Base-by-base conservation (phyloP, 2,797 vertebrate species). In the Mormyrus hasselquistii region DNA sequence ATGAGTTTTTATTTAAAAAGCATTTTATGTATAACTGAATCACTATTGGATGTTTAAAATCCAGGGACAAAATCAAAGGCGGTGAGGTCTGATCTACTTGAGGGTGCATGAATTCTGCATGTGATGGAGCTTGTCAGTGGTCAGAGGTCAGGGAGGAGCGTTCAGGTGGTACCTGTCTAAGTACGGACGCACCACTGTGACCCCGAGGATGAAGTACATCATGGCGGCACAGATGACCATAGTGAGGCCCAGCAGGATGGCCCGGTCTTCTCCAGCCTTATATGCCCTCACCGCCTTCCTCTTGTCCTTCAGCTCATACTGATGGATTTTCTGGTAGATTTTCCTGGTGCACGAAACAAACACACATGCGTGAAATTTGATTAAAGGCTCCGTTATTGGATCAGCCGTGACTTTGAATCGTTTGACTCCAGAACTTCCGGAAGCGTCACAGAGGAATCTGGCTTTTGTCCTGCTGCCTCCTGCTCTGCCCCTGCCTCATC, bases 151-250 rank as follows among this genome's bases (percentile, higher is more conserved):
- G 86, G 29, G 19, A 34, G 25, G 52, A 53, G 84, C 12, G 1
- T 38, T 12, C 9, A 14, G 3, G 57, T 73, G 22, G 41, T 97
- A 99, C 98, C 98, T 99, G 92, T 98, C 98, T 93, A 97, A 96
- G 92, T 98, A 97, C 1, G 97, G 97, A 88, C 96, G 97, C 87
- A 99, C 94, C 90, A 97, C 93, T 0, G 97, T 98, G 95, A 99
- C 97, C 82, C 97, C 97, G 93, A 99, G 96, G 88, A 99, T 97
- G 89, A 99, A 99, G 94, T 97, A 99, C 97, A 99, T 98, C 97
- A 98, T 97, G 93, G 98, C 94, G 12, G 98, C 97, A 62, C 97
- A 97, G 90, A 98, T 94, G 95, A 99, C 97, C 98, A 99, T 99
- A 88, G 97, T 93, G 88, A 99, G 95, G 89, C 98, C 98, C 0